These are phyloP conservation scores for Propithecus coquereli DNA, from an alignment of 2,113 vertebrate genomes.

Conservation along the genomic window DNA sequence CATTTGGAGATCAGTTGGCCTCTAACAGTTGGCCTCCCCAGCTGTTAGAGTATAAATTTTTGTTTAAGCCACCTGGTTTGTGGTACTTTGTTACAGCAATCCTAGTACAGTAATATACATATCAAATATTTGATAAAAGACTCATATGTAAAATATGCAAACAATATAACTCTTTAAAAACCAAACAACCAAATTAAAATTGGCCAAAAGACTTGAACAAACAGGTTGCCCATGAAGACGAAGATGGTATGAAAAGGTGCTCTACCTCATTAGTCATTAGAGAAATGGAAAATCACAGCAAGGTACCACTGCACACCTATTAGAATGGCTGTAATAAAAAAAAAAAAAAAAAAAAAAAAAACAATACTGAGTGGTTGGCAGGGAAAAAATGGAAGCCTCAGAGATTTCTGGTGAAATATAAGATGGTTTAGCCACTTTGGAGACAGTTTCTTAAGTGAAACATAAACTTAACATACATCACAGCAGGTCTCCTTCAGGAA, in stretches of 20 bases:
- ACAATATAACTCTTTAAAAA: neutral
- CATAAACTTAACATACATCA: neutral
- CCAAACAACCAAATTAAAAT: neutral
- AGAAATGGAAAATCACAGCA: neutral
- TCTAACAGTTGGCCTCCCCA: neutral
- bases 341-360: neutral
- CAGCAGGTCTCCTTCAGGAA: neutral
- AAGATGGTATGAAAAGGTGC: neutral
- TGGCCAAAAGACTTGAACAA: neutral
- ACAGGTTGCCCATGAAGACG: neutral
- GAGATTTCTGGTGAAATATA: no score
- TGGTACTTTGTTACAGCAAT: neutral
- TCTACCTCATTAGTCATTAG: neutral
- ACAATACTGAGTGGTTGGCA: neutral
- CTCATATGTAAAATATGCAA: neutral
- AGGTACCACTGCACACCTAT: no score
- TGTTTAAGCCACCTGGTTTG: neutral
- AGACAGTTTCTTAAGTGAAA: neutral
- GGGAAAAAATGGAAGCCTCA: neutral
- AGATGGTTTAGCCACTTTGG: no score
- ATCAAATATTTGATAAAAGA: neutral
- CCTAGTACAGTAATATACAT: neutral
- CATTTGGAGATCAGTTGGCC: neutral
- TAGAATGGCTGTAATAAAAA: neutral
- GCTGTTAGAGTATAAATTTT: neutral